Conservation (phyloP, 2,888 invertebrate species). For the Quadroppia sp. region DNA sequence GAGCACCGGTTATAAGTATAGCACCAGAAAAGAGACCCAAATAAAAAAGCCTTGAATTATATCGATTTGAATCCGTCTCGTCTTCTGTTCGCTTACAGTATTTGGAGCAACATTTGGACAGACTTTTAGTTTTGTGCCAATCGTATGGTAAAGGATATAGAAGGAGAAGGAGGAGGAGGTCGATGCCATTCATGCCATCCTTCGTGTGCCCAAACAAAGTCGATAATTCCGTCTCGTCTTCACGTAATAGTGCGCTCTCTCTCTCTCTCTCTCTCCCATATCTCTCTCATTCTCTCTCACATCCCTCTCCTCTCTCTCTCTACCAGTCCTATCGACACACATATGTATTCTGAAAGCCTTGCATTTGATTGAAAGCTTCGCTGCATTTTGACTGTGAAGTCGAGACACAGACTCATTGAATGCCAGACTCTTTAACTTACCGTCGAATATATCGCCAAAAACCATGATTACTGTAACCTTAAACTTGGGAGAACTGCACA, state of each 20-base stretch:
- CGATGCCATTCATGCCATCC: not conserved
- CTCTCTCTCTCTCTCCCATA: slow-evolving; percentile 33
- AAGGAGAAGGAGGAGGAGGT: slow-evolving; percentile 16
- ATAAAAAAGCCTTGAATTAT: slow-evolving; percentile 12
- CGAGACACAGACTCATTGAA: not conserved
- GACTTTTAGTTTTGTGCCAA: slow-evolving; percentile 6
- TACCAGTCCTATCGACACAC: not conserved
- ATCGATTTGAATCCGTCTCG: slow-evolving; percentile 14
- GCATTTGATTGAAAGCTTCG: slow-evolving; percentile 11
- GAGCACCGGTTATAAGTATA: not conserved
- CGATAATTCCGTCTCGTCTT: slow-evolving; percentile 20
- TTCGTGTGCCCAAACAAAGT: not conserved
- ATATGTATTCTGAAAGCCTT: not conserved
- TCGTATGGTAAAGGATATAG: not conserved
- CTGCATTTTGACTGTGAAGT: not conserved
- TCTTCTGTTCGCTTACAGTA: not conserved
- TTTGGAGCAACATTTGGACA: slow-evolving; percentile 18
- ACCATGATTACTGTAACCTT: slow-evolving; percentile 19
- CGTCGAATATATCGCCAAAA: slow-evolving; percentile 22
- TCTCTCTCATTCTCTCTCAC: slow-evolving; percentile 27
- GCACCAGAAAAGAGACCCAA: not conserved
- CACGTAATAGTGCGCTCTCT: not conserved
- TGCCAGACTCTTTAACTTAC: too few species aligned
- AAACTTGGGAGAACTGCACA: too few species aligned
- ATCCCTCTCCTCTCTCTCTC: not conserved